These are phyloP conservation scores for Onthophagus sagittarius DNA, from an alignment of 2,888 invertebrate genomes.

Conservation along the genomic window DNA sequence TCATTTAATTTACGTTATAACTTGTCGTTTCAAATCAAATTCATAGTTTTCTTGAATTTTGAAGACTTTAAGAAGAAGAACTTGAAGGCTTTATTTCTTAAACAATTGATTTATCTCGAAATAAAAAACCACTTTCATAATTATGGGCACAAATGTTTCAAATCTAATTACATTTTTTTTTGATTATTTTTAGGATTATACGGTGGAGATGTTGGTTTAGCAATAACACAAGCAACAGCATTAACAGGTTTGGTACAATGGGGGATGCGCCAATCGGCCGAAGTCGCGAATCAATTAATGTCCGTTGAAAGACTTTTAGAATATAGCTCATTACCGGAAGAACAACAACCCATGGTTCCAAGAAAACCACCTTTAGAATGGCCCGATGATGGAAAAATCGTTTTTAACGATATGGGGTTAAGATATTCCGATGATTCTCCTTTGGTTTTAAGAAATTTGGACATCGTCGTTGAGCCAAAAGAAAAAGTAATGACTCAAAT, in stretches of 20 bases:
- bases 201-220: constrained; percentile 62
- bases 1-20: too few relatives aligned
- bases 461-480: constrained; percentile 62
- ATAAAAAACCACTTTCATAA: too few relatives aligned
- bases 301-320: constrained; percentile 82
- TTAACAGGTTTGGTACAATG: constrained; percentile 65
- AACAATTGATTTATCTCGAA: too few relatives aligned
- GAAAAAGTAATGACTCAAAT: too few relatives aligned
- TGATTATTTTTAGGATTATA: constrained; percentile 30
- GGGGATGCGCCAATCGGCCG: constrained; percentile 81
- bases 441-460: constrained; percentile 69
- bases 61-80: too few relatives aligned
- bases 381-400: constrained; percentile 65
- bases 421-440: constrained; percentile 61
- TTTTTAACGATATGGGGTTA: constrained; percentile 61
- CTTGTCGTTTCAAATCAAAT: too few relatives aligned
- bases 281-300: constrained; percentile 72
- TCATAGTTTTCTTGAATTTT: too few relatives aligned
- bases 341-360: constrained; percentile 52
- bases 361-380: constrained; percentile 59
- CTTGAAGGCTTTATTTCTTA: too few relatives aligned
- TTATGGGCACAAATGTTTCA: too few relatives aligned
- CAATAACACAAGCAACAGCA: constrained; percentile 61
- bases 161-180: constrained; percentile 12
- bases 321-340: constrained; percentile 67